Evolutionary conservation across 92 coral and sea anemone genomes (phyloP).

Genomic region (Zoanthus sociatus): DNA sequence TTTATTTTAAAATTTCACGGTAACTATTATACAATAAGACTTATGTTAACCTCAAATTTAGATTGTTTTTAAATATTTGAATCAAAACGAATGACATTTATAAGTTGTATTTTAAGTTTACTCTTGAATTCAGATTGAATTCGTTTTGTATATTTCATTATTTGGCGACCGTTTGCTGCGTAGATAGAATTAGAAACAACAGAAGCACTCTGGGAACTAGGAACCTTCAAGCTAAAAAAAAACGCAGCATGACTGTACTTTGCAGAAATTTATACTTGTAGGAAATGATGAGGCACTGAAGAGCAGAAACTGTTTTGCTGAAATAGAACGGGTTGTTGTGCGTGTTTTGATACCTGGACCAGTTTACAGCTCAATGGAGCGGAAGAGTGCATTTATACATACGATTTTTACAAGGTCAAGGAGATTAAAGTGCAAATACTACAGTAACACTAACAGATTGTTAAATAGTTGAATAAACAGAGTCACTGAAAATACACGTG

Average conservation of each 20-base stretch:
- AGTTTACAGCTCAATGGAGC: constrained; percentile 3
- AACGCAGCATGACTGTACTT: neutral
- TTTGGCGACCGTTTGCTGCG: neutral
- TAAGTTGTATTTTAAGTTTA: neutral
- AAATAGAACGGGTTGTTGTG: constrained; percentile 25
- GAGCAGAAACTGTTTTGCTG: constrained; percentile 13
- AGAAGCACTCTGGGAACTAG: neutral
- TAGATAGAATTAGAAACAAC: neutral
- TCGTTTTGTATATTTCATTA: neutral
- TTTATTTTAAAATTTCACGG: neutral
- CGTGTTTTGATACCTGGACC: neutral
- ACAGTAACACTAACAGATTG: too few species aligned
- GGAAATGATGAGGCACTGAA: neutral
- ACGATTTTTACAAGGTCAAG: too few species aligned
- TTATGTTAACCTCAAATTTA: neutral
- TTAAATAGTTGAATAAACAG: too few species aligned
- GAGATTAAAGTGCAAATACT: too few species aligned
- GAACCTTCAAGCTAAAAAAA: neutral
- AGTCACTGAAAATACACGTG: too few species aligned
- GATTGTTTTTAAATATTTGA: neutral
- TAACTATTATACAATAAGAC: too few species aligned
- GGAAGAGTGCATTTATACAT: neutral
- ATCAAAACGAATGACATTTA: neutral
- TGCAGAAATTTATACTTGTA: neutral
- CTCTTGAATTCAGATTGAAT: constrained; percentile 28